These are phyloP conservation scores for Andrena fulva DNA, from an alignment of 2,888 invertebrate species.

Conservation along the genomic window DNA sequence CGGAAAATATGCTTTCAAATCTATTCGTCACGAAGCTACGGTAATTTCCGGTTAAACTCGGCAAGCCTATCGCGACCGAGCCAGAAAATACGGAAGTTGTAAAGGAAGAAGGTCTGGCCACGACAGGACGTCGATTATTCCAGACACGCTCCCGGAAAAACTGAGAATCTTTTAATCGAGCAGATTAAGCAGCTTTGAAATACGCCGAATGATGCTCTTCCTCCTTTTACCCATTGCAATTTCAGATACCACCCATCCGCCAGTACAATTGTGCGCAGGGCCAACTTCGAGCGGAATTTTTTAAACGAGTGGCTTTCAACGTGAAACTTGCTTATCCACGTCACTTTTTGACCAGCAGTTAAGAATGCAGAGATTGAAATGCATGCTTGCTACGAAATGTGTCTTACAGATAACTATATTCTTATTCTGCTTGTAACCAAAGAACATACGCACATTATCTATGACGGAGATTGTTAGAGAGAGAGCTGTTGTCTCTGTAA, in stretches of 20 bases:
- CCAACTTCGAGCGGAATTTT: neutral
- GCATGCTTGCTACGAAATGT: neutral
- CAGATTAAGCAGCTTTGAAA: constrained; percentile 37
- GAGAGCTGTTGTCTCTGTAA: neutral
- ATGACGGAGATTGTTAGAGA: neutral
- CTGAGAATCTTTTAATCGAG: constrained; percentile 65
- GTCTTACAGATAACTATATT: neutral
- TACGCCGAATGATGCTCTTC: constrained; percentile 2
- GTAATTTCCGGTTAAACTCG: constrained; percentile 52
- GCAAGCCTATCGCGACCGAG: constrained; percentile 21
- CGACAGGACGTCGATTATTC: constrained; percentile 68
- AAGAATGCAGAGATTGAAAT: neutral
- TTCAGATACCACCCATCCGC: constrained; percentile 4
- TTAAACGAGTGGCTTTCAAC: neutral
- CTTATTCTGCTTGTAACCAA: neutral
- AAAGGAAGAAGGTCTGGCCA: constrained; percentile 50
- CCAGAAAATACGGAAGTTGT: constrained; percentile 32
- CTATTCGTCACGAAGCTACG: constrained; percentile 24
- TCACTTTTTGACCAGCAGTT: too few relatives aligned
- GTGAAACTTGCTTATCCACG: neutral
- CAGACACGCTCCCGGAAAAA: constrained; percentile 55
- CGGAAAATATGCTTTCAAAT: constrained; percentile 49
- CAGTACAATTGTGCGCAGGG: neutral
- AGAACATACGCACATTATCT: neutral
- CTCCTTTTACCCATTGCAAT: constrained; percentile 8